Evolutionary conservation across 1,140 invertebrate genomes (phyloP).

Genomic region (Drosophila tsacasi): DNA sequence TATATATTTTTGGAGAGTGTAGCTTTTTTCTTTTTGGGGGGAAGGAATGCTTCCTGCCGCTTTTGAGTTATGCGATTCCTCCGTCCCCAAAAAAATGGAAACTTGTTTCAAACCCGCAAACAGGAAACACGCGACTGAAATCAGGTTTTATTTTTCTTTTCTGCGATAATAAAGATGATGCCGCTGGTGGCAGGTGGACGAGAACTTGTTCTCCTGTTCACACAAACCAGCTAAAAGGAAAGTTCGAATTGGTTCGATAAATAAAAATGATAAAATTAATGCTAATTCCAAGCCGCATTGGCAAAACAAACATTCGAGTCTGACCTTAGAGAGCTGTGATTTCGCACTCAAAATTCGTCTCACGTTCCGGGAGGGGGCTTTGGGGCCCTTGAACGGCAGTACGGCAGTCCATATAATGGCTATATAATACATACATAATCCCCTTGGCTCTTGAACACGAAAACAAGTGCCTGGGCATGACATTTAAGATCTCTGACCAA

Average conservation of each 20-base stretch:
- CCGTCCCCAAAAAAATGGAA: slow-evolving; percentile 18
- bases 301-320: slow-evolving; percentile 49
- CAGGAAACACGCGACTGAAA: slow-evolving; percentile 69
- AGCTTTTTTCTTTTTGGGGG: background rate
- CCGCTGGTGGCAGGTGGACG: slow-evolving; percentile 31
- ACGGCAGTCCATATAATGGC: slow-evolving; percentile 23
- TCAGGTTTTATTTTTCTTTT: slow-evolving; percentile 56
- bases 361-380: slow-evolving; percentile 46
- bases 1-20: slow-evolving; percentile 49
- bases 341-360: slow-evolving; percentile 44
- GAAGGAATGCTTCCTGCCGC: slow-evolving; percentile 51
- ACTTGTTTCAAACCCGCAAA: slow-evolving; percentile 66
- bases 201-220: slow-evolving; percentile 68
- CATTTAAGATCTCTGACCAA: slow-evolving; percentile 65
- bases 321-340: slow-evolving; percentile 57
- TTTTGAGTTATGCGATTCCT: slow-evolving; percentile 61
- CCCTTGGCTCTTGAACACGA: slow-evolving; percentile 9
- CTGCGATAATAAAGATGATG: slow-evolving; percentile 22
- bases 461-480: slow-evolving; percentile 61
- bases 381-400: slow-evolving; percentile 50
- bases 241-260: slow-evolving; percentile 32
- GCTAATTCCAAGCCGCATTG: slow-evolving; percentile 33
- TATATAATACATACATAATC: slow-evolving; percentile 31
- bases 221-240: slow-evolving; percentile 53
- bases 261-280: slow-evolving; percentile 52